phyloP scores from a whole-genome alignment of 2,888 invertebrate genomes.

The Hydrotaea diabolus region DNA sequence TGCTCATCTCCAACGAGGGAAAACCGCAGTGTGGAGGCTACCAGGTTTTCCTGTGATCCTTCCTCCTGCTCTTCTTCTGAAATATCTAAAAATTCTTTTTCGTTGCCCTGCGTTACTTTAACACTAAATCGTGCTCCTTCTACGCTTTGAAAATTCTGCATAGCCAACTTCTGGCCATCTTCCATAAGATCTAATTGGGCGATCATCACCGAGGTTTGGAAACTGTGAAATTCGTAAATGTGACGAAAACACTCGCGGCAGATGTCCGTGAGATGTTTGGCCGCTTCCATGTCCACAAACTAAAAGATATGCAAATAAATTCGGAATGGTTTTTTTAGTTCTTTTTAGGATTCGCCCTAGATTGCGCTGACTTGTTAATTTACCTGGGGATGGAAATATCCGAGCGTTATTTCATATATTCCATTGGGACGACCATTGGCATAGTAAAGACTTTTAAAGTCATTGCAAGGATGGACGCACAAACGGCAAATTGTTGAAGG shows the following conservation, averaged over 20 bases:
- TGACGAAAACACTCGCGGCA: not conserved
- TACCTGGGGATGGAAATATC: slow-evolving; percentile 20
- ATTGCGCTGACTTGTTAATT: not conserved
- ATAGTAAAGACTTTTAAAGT: not conserved
- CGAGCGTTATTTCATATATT: not conserved
- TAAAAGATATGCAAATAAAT: not conserved
- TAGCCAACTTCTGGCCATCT: not conserved
- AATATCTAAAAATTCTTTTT: no score
- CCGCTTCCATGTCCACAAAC: not conserved
- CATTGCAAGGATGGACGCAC: not conserved
- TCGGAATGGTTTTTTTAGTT: not conserved
- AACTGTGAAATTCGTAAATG: not conserved
- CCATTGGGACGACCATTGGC: not conserved
- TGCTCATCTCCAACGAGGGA: no score
- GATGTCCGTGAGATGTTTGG: not conserved
- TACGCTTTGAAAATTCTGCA: no score
- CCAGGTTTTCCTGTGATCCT: no score
- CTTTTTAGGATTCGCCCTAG: not conserved
- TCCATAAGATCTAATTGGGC: not conserved
- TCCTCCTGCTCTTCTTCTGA: no score
- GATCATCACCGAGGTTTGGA: not conserved
- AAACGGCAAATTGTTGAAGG: not conserved
- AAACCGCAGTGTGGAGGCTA: no score
- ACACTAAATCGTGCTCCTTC: no score
- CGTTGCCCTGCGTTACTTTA: no score